Evolutionary conservation across 2,888 invertebrate genomes (phyloP).

Genomic region (Brachypalpus laphriformis): DNA sequence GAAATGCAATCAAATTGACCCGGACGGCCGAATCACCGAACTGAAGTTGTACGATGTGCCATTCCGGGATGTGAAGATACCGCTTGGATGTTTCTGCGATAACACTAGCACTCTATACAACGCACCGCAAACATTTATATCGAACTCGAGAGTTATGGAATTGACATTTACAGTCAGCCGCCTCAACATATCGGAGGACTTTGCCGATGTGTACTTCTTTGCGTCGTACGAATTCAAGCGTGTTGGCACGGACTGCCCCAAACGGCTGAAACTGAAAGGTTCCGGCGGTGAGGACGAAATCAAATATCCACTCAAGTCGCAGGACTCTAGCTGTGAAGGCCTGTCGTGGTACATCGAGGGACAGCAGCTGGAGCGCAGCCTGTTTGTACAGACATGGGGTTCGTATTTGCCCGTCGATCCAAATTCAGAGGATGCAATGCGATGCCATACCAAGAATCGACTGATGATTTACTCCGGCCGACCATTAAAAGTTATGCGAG

Average conservation of each 20-base stretch:
- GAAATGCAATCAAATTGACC: slow-evolving; percentile 83
- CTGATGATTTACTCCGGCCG: slow-evolving; percentile 91
- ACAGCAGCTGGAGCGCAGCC: slow-evolving; percentile 90
- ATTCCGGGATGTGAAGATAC: slow-evolving; percentile 87
- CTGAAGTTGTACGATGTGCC: slow-evolving; percentile 87
- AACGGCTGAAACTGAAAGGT: slow-evolving; percentile 86
- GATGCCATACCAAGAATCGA: slow-evolving; percentile 91
- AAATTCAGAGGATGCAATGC: slow-evolving; percentile 85
- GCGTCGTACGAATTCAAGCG: slow-evolving; percentile 88
- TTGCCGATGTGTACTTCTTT: slow-evolving; percentile 90
- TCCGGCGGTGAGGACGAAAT: slow-evolving; percentile 88
- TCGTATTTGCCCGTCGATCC: slow-evolving; percentile 88
- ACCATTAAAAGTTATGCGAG: slow-evolving; percentile 84
- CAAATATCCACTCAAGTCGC: slow-evolving; percentile 85
- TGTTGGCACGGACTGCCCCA: slow-evolving; percentile 86
- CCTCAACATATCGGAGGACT: slow-evolving; percentile 91
- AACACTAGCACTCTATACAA: slow-evolving; percentile 85
- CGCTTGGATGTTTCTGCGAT: slow-evolving; percentile 91
- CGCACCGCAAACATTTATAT: slow-evolving; percentile 86
- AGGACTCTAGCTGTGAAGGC: slow-evolving; percentile 83
- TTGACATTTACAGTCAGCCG: slow-evolving; percentile 89
- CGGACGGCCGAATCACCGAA: slow-evolving; percentile 83
- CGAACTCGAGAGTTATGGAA: slow-evolving; percentile 88
- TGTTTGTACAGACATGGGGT: slow-evolving; percentile 93
- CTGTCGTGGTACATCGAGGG: slow-evolving; percentile 91